Percentiles rank a stretch among this genome's conserved stretches.
Conservation (phyloP, 2,113 vertebrate species). For the Tor tambroides region DNA sequence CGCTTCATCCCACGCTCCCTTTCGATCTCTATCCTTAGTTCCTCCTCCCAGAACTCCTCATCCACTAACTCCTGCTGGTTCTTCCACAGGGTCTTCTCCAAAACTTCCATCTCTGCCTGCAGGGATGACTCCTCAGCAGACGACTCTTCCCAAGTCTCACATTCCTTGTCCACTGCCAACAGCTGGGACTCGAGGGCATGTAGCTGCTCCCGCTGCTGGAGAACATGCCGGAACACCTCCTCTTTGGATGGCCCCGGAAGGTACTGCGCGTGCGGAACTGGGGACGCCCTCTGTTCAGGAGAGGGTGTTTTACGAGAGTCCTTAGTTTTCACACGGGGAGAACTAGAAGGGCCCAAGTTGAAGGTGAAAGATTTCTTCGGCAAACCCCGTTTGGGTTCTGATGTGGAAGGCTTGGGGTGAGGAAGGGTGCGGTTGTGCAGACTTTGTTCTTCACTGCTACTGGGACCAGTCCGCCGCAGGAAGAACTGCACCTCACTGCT, state of each 20-base stretch:
- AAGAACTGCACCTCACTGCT: conserved; percentile 93
- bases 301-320: conserved; percentile 71
- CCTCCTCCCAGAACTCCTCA: conserved; percentile 88
- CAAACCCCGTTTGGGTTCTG: conserved; percentile 76
- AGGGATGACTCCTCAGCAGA: conserved; percentile 61
- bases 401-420: conserved; percentile 76
- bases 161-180: conserved; percentile 79
- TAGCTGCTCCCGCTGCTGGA: conserved; percentile 86
- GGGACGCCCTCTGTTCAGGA: conserved; percentile 75
- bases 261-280: conserved; percentile 49
- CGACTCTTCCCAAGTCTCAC: conserved; percentile 74
- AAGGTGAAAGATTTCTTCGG: conserved; percentile 88
- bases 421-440: conserved; percentile 61
- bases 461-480: conserved; percentile 91
- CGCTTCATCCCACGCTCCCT: conserved; percentile 82
- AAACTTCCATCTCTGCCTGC: conserved; percentile 71
- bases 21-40: conserved; percentile 84
- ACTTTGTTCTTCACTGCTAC: conserved; percentile 80
- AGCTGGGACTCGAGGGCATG: conserved; percentile 80
- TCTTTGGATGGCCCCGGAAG: conserved; percentile 79
- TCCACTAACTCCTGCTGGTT: conserved; percentile 85
- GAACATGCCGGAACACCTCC: conserved; percentile 83
- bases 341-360: conserved; percentile 81
- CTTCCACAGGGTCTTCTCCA: conserved; percentile 80
- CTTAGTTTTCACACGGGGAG: conserved; percentile 74